Evolutionary conservation across 2,888 invertebrate genomes (phyloP), one percentile per base, ranked within the genome.

Genomic region (Flexamia atlantica): DNA sequence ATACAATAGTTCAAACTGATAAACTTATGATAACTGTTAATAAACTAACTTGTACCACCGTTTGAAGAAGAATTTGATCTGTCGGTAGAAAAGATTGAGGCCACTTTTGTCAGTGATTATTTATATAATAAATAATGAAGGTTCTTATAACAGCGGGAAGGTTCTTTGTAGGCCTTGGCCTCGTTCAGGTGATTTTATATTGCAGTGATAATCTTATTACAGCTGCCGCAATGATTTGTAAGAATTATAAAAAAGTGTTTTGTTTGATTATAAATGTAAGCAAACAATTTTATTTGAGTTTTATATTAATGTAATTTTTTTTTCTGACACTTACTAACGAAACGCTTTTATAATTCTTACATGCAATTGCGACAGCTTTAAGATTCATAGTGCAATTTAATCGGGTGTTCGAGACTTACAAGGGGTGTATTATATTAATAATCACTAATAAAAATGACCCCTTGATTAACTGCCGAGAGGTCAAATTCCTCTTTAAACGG

Each of bases 391-490:
- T 17, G 17, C 46, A 46, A 17, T 46, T 46, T 46, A 7, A 46
- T 46, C 46, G 46, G 12, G 10, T 12, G 46, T 12, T 17, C 7
- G 46, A 46, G 46, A 17, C 14, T 17, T 17, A 17, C 7, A 46
- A 12, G 12, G 17, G n/a, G 12, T 46, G 12, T 9, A 12, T 17
- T 20, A 53, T 23, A 53, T 28, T 1, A 64, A 12, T 64, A 28
- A 64, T 64, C 30, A 30, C 64, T 64, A 14, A 28, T 64, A 5
- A 46, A 46, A 64, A 17, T 64, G 28, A 64, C 28, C 64, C 30
- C 30, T 64, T 17, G 30, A 28, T 30, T 20, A 23, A 53, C 3
- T 7, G 7, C 20, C 28, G 23, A 64, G 64, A 57, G 64, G 64
- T 30, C 14, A 17, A 14, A 64, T 64, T 64, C 64, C 64, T 64